phyloP scores from a whole-genome alignment of 2,113 vertebrate genomes.

The Ceyx margarethae region DNA sequence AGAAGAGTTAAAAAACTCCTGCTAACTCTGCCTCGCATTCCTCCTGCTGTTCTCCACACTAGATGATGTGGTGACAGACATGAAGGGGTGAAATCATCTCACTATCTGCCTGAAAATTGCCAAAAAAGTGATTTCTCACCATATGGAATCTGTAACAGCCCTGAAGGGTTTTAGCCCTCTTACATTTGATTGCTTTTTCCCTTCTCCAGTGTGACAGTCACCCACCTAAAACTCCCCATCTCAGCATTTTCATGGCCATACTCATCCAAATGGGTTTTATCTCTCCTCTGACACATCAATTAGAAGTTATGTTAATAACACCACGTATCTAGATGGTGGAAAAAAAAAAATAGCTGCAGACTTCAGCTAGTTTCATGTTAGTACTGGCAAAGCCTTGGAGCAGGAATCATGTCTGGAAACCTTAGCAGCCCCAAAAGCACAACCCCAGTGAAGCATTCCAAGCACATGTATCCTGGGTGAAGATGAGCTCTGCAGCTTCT shows the following conservation, averaged over 20 bases:
- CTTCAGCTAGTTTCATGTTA: neutral
- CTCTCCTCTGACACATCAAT: neutral
- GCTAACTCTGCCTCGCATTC: neutral
- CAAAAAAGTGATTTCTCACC: conserved; percentile 26
- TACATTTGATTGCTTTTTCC: neutral
- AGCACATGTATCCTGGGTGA: neutral
- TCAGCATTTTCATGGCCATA: neutral
- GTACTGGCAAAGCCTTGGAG: conserved; percentile 30
- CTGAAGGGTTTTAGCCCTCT: neutral
- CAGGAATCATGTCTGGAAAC: conserved; percentile 4
- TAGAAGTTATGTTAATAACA: neutral
- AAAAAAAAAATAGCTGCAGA: neutral
- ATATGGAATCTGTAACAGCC: conserved; percentile 11
- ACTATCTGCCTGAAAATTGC: conserved; percentile 19
- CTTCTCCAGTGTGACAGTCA: conserved; percentile 4
- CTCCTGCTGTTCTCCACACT: neutral
- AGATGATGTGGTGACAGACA: conserved; percentile 39
- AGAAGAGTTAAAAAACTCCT: neutral
- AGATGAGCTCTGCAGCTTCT: neutral
- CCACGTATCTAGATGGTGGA: conserved; percentile 14
- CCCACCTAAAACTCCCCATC: neutral
- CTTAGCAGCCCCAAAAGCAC: neutral
- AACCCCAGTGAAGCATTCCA: neutral
- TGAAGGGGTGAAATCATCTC: conserved; percentile 16
- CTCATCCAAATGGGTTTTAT: neutral